These are phyloP conservation scores for Pithys albifrons DNA, from an alignment of 2,113 vertebrate species.

Conservation along the genomic window DNA sequence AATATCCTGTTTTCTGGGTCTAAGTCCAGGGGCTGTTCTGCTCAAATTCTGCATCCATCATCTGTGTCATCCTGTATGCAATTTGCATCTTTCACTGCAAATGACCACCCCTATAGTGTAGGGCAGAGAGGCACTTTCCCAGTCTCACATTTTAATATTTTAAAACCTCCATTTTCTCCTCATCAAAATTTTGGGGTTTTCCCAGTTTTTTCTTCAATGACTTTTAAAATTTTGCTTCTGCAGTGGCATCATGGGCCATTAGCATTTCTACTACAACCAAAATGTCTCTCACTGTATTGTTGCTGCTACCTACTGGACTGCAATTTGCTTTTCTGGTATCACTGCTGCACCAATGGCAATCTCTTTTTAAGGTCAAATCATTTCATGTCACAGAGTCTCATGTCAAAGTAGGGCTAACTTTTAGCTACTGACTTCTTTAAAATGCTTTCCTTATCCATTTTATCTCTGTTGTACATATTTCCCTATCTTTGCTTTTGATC, in stretches of 20 bases:
- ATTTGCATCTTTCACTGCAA: neutral
- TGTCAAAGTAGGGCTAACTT: neutral
- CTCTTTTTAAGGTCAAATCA: neutral
- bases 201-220: neutral
- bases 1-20: neutral
- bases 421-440: neutral
- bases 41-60: neutral
- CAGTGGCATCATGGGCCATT: neutral
- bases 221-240: neutral
- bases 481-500: conserved; percentile 50
- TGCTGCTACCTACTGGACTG: neutral
- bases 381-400: neutral
- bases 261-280: neutral
- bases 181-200: neutral
- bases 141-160: neutral
- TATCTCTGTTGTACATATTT: neutral
- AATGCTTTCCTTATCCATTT: neutral
- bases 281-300: neutral
- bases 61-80: accelerated
- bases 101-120: accelerated
- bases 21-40: neutral
- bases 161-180: neutral
- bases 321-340: neutral
- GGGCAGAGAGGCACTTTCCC: neutral
- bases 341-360: neutral